Base-by-base conservation (phyloP, 2,888 invertebrate species). In the Aphidoletes aphidimyza region DNA sequence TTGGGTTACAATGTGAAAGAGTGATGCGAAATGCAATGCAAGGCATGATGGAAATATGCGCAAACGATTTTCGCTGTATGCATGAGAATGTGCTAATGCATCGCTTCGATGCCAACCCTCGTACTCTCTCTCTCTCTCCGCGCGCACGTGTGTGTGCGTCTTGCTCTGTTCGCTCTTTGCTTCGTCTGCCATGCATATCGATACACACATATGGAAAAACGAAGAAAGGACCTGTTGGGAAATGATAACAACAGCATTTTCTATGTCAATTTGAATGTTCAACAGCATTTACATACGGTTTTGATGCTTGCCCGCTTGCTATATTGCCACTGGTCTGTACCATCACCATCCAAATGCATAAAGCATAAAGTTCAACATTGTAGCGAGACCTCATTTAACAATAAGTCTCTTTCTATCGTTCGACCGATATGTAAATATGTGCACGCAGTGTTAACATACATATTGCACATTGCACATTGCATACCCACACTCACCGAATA, bases 161-260 rank as follows among this genome's bases (percentile, higher is more conserved):
- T n/a, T n/a, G n/a, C n/a, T n/a, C n/a, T n/a, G n/a, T n/a, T n/a
- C 11, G 5, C 34, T 69, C 54, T n/a, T 26, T 54, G 17, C 19
- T 22, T 22, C 34, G 30, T n/a, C n/a, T 69, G 69, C 69, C 3
- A 30, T 69, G 69, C 69, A 69, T 69, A 30, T 69, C 69, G 69
- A 69, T 30, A 30, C 30, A 30, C 11, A 11, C 47, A 47, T 14
- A 47, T 47, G 19, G 6, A 19, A 6, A 47, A 30, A 34, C 69
- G 69, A 69, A 69, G 69, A 69, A 26, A 69, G 69, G 34, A 69
- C 69, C 69, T 69, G 69, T 69, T 69, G 69, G 69, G 69, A 30
- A 69, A 69, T 69, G 69, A 69, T 69, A 69, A 69, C 69, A 69
- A 69, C 69, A 69, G 69, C 69, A 69, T 69, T 69, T 69, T 69